A percentile compares a stretch with the other conserved stretches of the same genome.
Conservation (phyloP, 2,888 invertebrate genomes). For the Lasioglossum figueresi region DNA sequence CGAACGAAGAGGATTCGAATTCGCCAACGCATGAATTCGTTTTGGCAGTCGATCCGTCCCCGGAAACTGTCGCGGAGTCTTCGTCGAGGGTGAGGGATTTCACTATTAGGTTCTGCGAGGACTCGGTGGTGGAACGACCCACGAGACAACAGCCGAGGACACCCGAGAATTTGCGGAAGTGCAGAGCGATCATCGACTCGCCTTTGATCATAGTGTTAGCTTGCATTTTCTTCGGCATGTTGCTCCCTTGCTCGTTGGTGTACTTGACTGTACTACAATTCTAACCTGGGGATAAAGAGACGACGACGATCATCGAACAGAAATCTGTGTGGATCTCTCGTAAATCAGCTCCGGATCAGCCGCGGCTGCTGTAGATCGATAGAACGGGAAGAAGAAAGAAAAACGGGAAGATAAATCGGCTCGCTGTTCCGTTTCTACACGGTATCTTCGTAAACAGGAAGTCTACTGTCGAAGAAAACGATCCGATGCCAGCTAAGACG, state of each 20-base stretch:
- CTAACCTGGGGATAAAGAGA: not conserved
- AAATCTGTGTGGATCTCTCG: too few relatives aligned
- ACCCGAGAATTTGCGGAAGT: not conserved
- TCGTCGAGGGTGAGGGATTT: too few relatives aligned
- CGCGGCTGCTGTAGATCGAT: not conserved
- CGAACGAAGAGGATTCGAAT: not conserved
- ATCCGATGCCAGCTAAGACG: not conserved
- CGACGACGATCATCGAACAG: not conserved
- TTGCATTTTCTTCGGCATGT: not conserved
- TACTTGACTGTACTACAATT: not conserved
- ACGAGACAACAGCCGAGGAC: not conserved
- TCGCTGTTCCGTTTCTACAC: too few relatives aligned
- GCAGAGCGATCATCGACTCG: not conserved
- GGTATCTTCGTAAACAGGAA: not conserved
- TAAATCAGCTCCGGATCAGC: not conserved
- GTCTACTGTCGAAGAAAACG: not conserved
- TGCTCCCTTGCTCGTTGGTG: not conserved
- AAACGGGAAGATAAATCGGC: too few relatives aligned
- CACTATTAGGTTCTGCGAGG: not conserved
- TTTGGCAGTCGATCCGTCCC: not conserved
- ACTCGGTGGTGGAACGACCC: not conserved
- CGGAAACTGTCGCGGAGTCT: accelerated
- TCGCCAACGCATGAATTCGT: not conserved
- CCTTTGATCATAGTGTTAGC: not conserved
- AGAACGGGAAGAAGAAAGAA: not conserved